Evolutionary conservation across 2,888 invertebrate genomes (phyloP), one percentile per base, ranked within the genome.

Genomic region (Blera fallax): DNA sequence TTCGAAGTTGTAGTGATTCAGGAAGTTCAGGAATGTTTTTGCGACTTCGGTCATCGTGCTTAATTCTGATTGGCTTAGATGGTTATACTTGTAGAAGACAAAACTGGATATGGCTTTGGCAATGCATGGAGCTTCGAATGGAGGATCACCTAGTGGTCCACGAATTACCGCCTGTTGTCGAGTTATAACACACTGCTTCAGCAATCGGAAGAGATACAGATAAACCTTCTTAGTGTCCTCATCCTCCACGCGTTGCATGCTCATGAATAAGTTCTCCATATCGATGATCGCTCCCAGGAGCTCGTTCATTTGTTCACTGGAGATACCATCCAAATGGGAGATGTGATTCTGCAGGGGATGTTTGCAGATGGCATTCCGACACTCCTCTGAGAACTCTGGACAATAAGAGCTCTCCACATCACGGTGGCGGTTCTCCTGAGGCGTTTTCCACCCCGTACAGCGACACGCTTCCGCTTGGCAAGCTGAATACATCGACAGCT

Each of bases 1-100:
- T 89, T 97, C 97, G 89, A 98, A 95, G 91, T 97, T 97, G 97
- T 97, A 98, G 89, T 97, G 97, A 90, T 98, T 98, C 87, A 98
- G 93, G 90, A 96, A 97, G 89, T 97, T 96, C 7, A 98, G 93
- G 90, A 98, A 97, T 95, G 97, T 97, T 91, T 96, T 97, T 0
- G 97, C 97, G 64, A 97, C 92, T 89, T 98, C 97, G 83, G 95
- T 95, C 95, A 96, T 95, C 0, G 94, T 95, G 90, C 94, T 94
- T 92, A 94, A 93, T 89, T 95, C 94, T 89, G 93, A 91, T 70
- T 92, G 92, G 29, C 88, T 88, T 2, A 89, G 62, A 74, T 89
- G 89, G 45, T 87, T 88, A 60, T 87, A 87, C 29, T 97, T 97
- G 92, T 96, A 96, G 32, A 96, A 93, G 0, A 98, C 96, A 91